Base-by-base conservation (phyloP, 2,888 invertebrate genomes). In the Liposcelis brunnea region DNA sequence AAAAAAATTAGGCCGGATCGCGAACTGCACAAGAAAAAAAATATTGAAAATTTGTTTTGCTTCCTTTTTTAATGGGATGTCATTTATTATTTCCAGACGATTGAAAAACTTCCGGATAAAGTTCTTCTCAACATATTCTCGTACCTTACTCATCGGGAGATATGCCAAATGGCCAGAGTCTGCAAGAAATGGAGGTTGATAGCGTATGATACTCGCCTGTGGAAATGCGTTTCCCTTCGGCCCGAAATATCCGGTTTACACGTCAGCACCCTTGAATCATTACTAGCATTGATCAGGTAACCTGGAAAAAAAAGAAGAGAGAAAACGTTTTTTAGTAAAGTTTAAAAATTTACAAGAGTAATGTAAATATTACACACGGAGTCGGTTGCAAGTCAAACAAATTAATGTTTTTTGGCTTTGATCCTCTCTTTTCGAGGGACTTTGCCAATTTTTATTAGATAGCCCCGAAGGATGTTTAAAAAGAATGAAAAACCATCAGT, bases 41-140 rank as follows among this genome's bases (percentile, higher is more conserved):
- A 19, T 12, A n/a, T n/a, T n/a, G n/a, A n/a, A n/a, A n/a, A n/a
- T n/a, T n/a, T n/a, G n/a, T n/a, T n/a, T n/a, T n/a, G 8, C 10
- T 7, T 12, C 8, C 21, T 42, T 42, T 42, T 19, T 19, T 42
- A 19, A 11, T 8, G 19, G 10, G n/a, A n/a, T n/a, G n/a, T 7
- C 11, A 45, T 51, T 49, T 49, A 51, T 47, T 53, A 49, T 54
- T 50, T 72, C 26, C 70, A 91, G 90, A 91, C 90, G 4, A 89
- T 93, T 60, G 91, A 91, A 63, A 91, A 94, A 63, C 71, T 98
- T 32, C 97, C 98, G 10, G 97, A 98, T 64, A 97, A 95, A 67
- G 86, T 97, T 26, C 69, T 99, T 33, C 69, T 94, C 51, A 81
- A 87, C 59, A 84, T 94, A 59, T 98, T 98, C 68, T 83, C 86